phyloP scores from a whole-genome alignment of 2,797 vertebrate species.

The Myotis daubentonii region DNA sequence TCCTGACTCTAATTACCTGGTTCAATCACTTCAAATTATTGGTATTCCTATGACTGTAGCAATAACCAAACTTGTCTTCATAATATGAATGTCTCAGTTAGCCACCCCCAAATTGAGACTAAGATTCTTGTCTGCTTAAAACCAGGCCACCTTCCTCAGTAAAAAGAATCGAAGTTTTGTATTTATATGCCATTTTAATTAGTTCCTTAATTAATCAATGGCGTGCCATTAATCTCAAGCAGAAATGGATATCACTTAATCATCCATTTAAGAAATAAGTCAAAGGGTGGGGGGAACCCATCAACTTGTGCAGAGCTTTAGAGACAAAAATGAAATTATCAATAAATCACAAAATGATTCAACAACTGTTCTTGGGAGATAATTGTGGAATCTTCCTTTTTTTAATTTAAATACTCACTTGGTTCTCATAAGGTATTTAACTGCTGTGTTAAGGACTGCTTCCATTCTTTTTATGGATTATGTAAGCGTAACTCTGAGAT shows the following conservation, averaged over 20 bases:
- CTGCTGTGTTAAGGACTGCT: not conserved
- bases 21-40: not conserved
- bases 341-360: not conserved
- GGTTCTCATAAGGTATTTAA: not conserved
- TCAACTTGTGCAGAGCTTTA: conserved; percentile 1
- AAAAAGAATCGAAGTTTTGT: conserved; percentile 34
- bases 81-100: conserved; percentile 35
- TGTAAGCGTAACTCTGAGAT: not conserved
- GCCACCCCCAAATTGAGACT: not conserved
- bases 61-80: not conserved
- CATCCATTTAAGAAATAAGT: conserved; percentile 45
- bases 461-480: not conserved
- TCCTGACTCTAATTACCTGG: not conserved
- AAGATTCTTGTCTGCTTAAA: conserved; percentile 40
- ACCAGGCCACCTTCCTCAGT: not conserved
- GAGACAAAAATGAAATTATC: conserved; percentile 33
- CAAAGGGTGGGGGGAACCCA: not conserved
- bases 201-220: not conserved
- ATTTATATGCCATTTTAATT: conserved; percentile 9
- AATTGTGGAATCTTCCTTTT: not conserved
- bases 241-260: conserved; percentile 30
- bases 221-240: conserved; percentile 6
- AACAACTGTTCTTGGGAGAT: conserved; percentile 10
- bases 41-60: not conserved
- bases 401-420: not conserved